Base-by-base conservation (phyloP, 1,140 invertebrate species). In the Tetranychus urticae region DNA sequence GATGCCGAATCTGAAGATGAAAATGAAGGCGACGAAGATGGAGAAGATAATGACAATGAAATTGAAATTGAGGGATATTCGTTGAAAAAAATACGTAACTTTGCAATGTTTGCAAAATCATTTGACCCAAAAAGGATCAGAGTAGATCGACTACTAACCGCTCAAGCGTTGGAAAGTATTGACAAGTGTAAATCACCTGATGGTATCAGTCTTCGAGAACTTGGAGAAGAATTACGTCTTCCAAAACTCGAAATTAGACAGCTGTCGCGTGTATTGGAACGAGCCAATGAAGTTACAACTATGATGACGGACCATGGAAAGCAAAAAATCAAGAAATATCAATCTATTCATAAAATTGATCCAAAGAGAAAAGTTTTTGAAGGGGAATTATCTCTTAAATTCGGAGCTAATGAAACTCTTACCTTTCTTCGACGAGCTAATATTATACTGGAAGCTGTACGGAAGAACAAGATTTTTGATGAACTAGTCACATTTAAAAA, bases 371-470 rank as follows among this genome's bases (percentile, higher is more conserved):
- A 46, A 48, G 12, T 33, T 23, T 52, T 37, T 59, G 42, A 3
- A 1, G 56, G 59, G 23, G 60, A 54, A 12, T 56, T 62, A 45
- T 42, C 60, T 56, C 55, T 65, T 35, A 52, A 64, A 33, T 61
- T 63, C 46, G 35, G 52, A n/a, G 39, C 58, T 39, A 65, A 59
- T 2, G 62, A 66, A 34, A 76, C 77, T 3, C 74, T 75, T 42
- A 68, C 77, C 56, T 70, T 77, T 31, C 63, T 81, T 23, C 74
- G 73, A 62, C 70, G 81, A 62, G 75, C 77, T 8, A 79, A 79
- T 68, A 71, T 79, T 50, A 80, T 83, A 59, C 73, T 82, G 36
- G 72, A 78, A 35, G 48, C 46, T 23, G 74, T 83, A 1, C 74
- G 78, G 54, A 67, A 77, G 62, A 69, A 76, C 34, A 75, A 77